Base-by-base conservation (phyloP, 2,797 vertebrate genomes). In the Ceyx erithaca region DNA sequence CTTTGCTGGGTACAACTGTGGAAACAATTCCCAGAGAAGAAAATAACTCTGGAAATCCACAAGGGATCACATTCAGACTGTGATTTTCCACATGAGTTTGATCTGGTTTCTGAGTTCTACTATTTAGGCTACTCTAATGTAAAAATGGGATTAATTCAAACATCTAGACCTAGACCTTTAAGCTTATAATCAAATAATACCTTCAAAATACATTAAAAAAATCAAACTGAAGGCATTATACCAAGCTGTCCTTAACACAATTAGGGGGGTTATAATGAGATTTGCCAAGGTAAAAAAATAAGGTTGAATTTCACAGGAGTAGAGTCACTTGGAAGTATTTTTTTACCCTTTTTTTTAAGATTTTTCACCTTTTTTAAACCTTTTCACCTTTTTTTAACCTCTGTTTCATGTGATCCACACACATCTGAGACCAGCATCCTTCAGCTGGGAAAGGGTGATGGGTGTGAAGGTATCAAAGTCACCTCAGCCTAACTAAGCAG, bases 371-470 rank as follows among this genome's bases (percentile, higher is more conserved):
- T 37, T 37, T 37, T 37, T 37, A 37, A 37, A 37, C 35, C 35
- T 37, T 37, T 37, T 37, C 11, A 37, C 35, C 37, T 48, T 48
- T 48, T 22, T 49, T 49, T 49, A 8, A 49, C 48, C 23, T 49
- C 25, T 49, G 23, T 25, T 57, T 12, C 11, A 16, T 1, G 17
- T 14, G 28, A 37, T 14, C 20, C 35, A 14, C n/a, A 6, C 2
- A 1, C 23, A 18, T 8, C 37, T n/a, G 33, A 0, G 7, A 12
- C 22, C 35, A 69, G 51, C 4, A 4, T 22, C 3, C 5, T 17
- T 57, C 35, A 16, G 33, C 75, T 63, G 59, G 75, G 25, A 22
- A 51, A 35, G 40, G 80, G 45, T 48, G 57, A 45, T 48, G 64
- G 45, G 14, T 8, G 58, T 1, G 3, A 55, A 63, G 63, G 46